These are phyloP conservation scores for Xyliphius kryptos DNA, from an alignment of 2,113 vertebrate species.

Conservation along the genomic window DNA sequence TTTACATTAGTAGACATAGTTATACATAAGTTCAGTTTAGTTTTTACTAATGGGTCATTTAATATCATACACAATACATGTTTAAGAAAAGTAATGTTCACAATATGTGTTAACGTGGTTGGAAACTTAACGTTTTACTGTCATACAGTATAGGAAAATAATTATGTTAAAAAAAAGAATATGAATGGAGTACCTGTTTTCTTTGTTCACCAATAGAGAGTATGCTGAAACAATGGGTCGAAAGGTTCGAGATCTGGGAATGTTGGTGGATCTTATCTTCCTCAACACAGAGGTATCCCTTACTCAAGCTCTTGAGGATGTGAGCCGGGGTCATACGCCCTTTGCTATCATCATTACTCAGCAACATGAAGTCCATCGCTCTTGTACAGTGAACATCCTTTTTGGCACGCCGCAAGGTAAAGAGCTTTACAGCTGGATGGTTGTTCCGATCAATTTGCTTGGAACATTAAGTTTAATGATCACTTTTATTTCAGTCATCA, in stretches of 20 bases:
- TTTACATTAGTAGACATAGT: no score
- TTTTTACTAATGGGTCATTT: no score
- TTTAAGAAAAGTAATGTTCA: no score
- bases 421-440: not conserved
- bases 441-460: not conserved
- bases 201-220: constrained; percentile 65
- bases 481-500: no score
- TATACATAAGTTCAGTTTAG: no score
- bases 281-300: constrained; percentile 96
- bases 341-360: constrained; percentile 97
- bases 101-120: no score
- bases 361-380: constrained; percentile 95
- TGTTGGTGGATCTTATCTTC: constrained; percentile 98
- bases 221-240: constrained; percentile 95
- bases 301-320: constrained; percentile 91
- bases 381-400: constrained; percentile 97
- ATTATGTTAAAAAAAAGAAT: no score
- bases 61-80: no score
- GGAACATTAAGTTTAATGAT: not conserved
- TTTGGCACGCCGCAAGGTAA: constrained; percentile 96
- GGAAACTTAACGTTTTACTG: no score
- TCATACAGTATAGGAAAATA: no score
- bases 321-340: constrained; percentile 88
- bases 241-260: constrained; percentile 89
- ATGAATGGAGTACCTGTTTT: no score